These are phyloP conservation scores for Turritopsis dohrnii DNA, from an alignment of 30 jellyfish, hydroid and myxozoan species.

Conservation along the genomic window DNA sequence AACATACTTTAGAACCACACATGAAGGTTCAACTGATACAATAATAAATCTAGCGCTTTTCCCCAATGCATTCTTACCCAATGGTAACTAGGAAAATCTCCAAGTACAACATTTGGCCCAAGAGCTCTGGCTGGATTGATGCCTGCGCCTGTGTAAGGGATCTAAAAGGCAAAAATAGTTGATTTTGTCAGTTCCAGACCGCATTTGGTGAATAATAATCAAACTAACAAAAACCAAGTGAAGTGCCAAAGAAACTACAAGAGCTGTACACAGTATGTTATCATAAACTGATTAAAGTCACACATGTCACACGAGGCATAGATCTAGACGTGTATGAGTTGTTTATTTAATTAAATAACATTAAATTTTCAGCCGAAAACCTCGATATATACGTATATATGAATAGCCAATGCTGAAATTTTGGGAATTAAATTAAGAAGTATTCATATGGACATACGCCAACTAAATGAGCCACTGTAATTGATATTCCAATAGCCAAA, in stretches of 20 bases:
- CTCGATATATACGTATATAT: too few species aligned
- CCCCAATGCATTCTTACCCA: conserved; percentile 65
- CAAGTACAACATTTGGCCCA: conserved; percentile 77
- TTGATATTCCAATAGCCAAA: conserved; percentile 79
- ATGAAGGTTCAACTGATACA: neutral
- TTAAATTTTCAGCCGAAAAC: too few species aligned
- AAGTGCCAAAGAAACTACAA: too few species aligned
- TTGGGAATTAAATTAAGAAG: too few species aligned
- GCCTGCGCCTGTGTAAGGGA: conserved; percentile 84
- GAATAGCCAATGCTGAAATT: neutral
- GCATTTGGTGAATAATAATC: neutral
- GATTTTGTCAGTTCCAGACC: neutral
- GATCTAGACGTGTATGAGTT: too few species aligned
- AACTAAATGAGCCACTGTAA: conserved; percentile 65
- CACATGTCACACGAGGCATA: too few species aligned
- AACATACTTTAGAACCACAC: neutral
- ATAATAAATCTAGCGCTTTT: neutral
- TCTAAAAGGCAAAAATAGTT: conserved; percentile 24
- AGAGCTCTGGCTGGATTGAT: conserved; percentile 87
- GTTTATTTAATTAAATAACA: too few species aligned
- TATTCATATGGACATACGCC: conserved; percentile 76
- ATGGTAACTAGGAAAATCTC: conserved; percentile 57
- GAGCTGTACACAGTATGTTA: too few species aligned
- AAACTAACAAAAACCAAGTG: neutral
- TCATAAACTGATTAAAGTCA: too few species aligned